Evolutionary conservation across 2,888 invertebrate species (phyloP).

Genomic region (Chironomus riparius): DNA sequence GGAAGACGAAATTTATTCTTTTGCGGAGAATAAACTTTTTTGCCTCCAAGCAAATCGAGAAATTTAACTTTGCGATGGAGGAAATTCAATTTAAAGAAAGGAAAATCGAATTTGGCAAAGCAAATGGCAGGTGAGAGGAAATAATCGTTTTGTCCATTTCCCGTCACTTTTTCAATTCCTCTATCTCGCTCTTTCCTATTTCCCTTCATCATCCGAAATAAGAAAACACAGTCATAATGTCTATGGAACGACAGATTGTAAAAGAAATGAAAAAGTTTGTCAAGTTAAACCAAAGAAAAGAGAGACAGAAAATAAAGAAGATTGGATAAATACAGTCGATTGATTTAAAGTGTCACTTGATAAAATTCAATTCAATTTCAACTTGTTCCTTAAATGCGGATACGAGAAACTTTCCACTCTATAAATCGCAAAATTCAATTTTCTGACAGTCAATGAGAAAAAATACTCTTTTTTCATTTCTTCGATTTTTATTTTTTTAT

Average conservation of each 20-base stretch:
- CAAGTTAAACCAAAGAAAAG: not conserved
- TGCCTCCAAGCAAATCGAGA: not conserved
- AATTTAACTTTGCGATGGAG: not conserved
- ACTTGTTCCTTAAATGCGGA: not conserved
- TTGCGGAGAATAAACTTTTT: not conserved
- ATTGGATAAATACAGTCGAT: slow-evolving; percentile 1
- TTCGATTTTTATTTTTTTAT: not conserved
- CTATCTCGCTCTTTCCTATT: not conserved
- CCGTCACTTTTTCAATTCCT: not conserved
- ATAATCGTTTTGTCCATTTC: not conserved
- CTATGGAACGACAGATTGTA: not conserved
- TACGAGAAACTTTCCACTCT: not conserved
- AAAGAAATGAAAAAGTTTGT: not conserved
- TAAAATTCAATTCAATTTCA: not conserved
- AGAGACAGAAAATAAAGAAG: not conserved
- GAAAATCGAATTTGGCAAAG: not conserved
- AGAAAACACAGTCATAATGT: not conserved
- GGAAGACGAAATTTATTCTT: not conserved
- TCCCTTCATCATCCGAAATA: not conserved
- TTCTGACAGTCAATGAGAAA: not conserved
- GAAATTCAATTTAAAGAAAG: not conserved
- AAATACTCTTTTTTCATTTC: not conserved
- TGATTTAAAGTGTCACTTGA: slow-evolving; percentile 4
- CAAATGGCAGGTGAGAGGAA: not conserved
- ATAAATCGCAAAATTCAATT: slow-evolving; percentile 1